phyloP scores from a whole-genome alignment of 2,888 invertebrate species.

The Drosophila prolongata region DNA sequence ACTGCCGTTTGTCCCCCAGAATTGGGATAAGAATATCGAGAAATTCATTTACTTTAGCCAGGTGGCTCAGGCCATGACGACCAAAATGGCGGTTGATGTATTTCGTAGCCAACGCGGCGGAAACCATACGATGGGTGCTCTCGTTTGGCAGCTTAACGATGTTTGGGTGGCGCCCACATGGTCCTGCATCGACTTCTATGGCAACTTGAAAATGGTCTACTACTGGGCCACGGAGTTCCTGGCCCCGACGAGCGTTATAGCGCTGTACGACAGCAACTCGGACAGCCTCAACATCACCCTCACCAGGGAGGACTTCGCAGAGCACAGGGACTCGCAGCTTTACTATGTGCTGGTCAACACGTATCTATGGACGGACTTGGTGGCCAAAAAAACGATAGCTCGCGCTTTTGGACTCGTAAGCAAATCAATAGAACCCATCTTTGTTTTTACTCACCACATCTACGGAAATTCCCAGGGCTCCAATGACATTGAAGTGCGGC shows the following conservation, averaged over 20 bases:
- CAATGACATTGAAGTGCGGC: constrained; percentile 65
- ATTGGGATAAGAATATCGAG: constrained; percentile 86
- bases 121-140: constrained; percentile 94
- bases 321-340: constrained; percentile 83
- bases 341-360: constrained; percentile 86
- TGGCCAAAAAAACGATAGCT: constrained; percentile 75
- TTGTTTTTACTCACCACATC: not conserved
- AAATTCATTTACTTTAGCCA: constrained; percentile 93
- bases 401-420: constrained; percentile 73
- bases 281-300: constrained; percentile 87
- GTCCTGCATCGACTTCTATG: constrained; percentile 91
- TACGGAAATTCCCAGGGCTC: constrained; percentile 59
- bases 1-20: constrained; percentile 86
- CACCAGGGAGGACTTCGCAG: constrained; percentile 87
- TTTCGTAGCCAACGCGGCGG: constrained; percentile 87
- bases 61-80: constrained; percentile 94
- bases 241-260: constrained; percentile 89
- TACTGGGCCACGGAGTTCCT: constrained; percentile 95
- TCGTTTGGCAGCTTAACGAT: constrained; percentile 99
- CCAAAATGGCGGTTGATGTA: constrained; percentile 92
- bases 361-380: constrained; percentile 86
- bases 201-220: constrained; percentile 87
- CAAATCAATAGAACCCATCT: not conserved
- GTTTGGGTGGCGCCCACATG: constrained; percentile 99
- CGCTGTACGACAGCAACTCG: constrained; percentile 84